Percentiles rank a stretch among this genome's conserved stretches.
These are phyloP conservation scores for Teleopsis dalmanni DNA, from an alignment of 1,140 invertebrate genomes.

Conservation along the genomic window DNA sequence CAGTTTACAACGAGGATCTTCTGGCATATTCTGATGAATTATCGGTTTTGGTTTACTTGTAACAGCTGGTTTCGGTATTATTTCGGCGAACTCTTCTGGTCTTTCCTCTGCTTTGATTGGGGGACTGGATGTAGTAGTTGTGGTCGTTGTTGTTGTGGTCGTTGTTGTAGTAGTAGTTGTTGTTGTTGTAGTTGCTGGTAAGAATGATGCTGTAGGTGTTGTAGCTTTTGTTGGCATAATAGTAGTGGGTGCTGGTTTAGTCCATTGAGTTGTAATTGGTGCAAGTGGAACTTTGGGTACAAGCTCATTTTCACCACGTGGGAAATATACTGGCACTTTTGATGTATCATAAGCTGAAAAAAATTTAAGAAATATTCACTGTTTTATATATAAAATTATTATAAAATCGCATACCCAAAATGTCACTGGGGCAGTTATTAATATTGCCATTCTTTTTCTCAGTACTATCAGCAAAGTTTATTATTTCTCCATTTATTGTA, in stretches of 20 bases:
- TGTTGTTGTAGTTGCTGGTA: conserved; percentile 3
- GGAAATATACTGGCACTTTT: conserved; percentile 25
- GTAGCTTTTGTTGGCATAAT: neutral
- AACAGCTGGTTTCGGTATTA: conserved; percentile 8
- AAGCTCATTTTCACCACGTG: conserved; percentile 25
- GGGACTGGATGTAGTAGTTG: conserved; percentile 11
- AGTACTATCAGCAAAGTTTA: conserved; percentile 72
- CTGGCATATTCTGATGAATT: conserved; percentile 25
- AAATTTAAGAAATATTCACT: neutral
- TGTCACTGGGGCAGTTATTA: conserved; percentile 53
- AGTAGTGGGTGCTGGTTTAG: neutral
- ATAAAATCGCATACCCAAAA: conserved; percentile 25
- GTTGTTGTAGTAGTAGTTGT: neutral
- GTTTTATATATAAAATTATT: neutral
- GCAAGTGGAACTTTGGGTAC: conserved; percentile 9
- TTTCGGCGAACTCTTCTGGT: neutral
- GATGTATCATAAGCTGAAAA: conserved; percentile 27
- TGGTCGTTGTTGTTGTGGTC: conserved; percentile 10
- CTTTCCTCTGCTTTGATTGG: conserved; percentile 5
- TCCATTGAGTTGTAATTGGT: neutral
- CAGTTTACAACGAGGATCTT: conserved; percentile 46
- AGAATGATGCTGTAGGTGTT: conserved; percentile 21
- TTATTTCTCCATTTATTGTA: conserved; percentile 71
- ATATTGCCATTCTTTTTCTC: conserved; percentile 58
- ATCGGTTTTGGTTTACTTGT: conserved; percentile 13